Conservation (phyloP, 2,797 vertebrate genomes). For the Sparus aurata region DNA sequence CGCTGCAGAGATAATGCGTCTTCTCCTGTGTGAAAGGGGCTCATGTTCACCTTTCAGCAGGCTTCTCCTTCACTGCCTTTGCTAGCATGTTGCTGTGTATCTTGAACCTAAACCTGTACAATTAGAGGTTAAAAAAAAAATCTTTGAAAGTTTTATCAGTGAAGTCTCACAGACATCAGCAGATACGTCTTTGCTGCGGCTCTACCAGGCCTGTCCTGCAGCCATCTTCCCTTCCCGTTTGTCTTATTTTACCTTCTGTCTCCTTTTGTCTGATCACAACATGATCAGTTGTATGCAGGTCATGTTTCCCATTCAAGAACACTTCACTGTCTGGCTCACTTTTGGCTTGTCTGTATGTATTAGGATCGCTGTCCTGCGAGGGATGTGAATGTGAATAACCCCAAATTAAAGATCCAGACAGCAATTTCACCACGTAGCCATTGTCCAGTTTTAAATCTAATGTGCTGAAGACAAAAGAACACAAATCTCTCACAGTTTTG, state of each 20-base stretch:
- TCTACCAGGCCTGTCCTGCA: neutral
- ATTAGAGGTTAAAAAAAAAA: too few relatives aligned
- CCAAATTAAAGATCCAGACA: neutral
- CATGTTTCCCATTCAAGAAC: neutral
- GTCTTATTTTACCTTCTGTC: too few relatives aligned
- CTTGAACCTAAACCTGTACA: too few relatives aligned
- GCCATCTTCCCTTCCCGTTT: neutral
- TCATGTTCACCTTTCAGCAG: too few relatives aligned
- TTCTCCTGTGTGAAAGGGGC: too few relatives aligned
- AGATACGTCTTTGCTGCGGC: neutral
- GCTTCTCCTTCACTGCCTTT: too few relatives aligned
- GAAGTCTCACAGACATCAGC: too few relatives aligned
- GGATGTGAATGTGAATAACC: neutral
- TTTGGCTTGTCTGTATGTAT: neutral
- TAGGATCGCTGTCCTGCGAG: neutral
- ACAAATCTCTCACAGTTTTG: neutral
- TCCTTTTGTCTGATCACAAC: too few relatives aligned
- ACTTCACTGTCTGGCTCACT: neutral
- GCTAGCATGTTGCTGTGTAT: too few relatives aligned
- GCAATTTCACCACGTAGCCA: neutral
- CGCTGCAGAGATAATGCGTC: too few relatives aligned
- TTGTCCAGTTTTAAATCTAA: neutral
- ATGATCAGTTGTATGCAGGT: neutral
- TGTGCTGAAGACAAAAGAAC: neutral
- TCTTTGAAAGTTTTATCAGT: too few relatives aligned